Conservation (phyloP, 2,888 invertebrate genomes). For the Nezara viridula region DNA sequence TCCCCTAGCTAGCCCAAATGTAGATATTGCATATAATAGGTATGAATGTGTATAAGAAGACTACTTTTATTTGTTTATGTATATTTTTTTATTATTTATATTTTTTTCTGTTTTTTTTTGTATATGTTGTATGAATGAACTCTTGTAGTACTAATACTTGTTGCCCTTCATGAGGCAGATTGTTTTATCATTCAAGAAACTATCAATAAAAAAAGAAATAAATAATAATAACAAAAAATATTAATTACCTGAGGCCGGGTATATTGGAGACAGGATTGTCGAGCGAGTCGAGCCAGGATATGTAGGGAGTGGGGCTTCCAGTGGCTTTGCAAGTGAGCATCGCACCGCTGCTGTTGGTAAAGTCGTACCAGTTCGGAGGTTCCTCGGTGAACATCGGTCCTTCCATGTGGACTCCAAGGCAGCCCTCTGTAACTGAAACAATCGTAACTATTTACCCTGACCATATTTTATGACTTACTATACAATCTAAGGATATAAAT, state of each 20-base stretch:
- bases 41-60: no score
- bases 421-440: not conserved
- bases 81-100: no score
- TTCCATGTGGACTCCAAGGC: constrained; percentile 57
- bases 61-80: no score
- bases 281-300: constrained; percentile 63
- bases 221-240: not conserved
- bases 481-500: not conserved
- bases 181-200: no score
- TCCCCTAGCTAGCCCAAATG: no score
- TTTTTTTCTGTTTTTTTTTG: no score
- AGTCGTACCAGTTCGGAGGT: constrained; percentile 62
- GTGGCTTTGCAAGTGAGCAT: constrained; percentile 61
- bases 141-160: no score
- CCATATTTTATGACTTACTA: not conserved
- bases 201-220: no score
- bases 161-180: no score
- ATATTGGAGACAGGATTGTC: constrained; percentile 62
- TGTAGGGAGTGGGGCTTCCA: constrained; percentile 61
- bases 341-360: constrained; percentile 63
- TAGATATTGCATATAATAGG: no score
- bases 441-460: not conserved
- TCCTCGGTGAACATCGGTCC: constrained; percentile 62
- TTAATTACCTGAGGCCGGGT: constrained; percentile 60
- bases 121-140: no score